These are phyloP conservation scores for Drosophila trichaetosa DNA, from an alignment of 2,888 invertebrate genomes.

Conservation along the genomic window DNA sequence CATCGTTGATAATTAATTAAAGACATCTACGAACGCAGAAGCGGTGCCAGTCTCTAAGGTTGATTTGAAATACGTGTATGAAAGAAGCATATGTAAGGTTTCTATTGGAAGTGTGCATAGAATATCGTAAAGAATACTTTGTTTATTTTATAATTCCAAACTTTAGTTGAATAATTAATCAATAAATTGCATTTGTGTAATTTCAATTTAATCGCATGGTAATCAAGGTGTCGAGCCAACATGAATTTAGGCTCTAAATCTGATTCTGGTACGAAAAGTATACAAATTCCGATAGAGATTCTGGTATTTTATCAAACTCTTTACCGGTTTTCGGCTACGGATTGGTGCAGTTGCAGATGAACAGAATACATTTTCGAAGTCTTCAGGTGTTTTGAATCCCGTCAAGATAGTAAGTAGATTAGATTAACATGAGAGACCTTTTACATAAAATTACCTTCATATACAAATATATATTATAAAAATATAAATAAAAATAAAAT, in stretches of 20 bases:
- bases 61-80: not conserved
- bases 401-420: not conserved
- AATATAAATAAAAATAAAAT: no score
- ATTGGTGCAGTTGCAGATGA: not conserved
- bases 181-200: not conserved
- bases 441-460: not conserved
- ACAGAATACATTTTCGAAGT: not conserved
- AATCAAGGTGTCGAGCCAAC: no score
- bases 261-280: no score
- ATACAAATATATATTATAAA: no score
- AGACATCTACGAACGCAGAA: not conserved
- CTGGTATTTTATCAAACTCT: no score
- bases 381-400: not conserved
- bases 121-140: no score
- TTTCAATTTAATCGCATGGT: not conserved
- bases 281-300: no score
- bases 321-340: no score
- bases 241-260: no score
- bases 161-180: no score
- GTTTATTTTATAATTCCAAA: no score
- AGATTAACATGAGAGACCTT: not conserved
- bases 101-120: not conserved
- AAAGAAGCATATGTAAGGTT: no score
- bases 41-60: not conserved
- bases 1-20: not conserved